phyloP scores from a whole-genome alignment of 2,113 vertebrate species.

The Aegotheles bennettii region DNA sequence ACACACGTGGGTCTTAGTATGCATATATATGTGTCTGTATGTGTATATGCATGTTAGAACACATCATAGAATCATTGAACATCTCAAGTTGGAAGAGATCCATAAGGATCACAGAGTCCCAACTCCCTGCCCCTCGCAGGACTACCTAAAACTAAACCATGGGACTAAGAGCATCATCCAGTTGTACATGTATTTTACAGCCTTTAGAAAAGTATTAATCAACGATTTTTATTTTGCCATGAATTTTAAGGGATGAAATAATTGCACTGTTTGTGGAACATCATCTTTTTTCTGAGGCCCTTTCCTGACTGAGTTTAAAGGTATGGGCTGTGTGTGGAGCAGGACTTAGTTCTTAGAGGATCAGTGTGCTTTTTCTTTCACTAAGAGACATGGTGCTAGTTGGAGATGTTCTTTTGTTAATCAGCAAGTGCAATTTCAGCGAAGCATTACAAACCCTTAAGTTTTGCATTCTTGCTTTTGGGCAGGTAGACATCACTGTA shows the following conservation, averaged over 20 bases:
- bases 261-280: neutral
- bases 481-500: neutral
- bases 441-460: neutral
- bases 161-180: neutral
- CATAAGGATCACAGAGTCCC: neutral
- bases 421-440: neutral
- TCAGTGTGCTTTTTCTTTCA: neutral
- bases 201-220: neutral
- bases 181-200: fast-evolving
- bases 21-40: fast-evolving
- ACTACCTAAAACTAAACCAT: neutral
- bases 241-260: neutral
- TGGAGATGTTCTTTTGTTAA: neutral
- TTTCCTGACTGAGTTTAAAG: neutral
- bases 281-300: neutral
- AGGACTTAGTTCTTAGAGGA: neutral
- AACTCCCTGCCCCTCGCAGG: neutral
- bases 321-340: neutral
- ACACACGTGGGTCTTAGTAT: fast-evolving
- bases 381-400: neutral
- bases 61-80: neutral
- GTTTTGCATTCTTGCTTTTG: neutral
- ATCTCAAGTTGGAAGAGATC: fast-evolving
- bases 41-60: neutral
- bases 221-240: neutral